A percentile compares a stretch with the other conserved stretches of the same genome.
These are phyloP conservation scores for Aegotheles bennettii DNA, from an alignment of 2,113 vertebrate species.

Conservation along the genomic window DNA sequence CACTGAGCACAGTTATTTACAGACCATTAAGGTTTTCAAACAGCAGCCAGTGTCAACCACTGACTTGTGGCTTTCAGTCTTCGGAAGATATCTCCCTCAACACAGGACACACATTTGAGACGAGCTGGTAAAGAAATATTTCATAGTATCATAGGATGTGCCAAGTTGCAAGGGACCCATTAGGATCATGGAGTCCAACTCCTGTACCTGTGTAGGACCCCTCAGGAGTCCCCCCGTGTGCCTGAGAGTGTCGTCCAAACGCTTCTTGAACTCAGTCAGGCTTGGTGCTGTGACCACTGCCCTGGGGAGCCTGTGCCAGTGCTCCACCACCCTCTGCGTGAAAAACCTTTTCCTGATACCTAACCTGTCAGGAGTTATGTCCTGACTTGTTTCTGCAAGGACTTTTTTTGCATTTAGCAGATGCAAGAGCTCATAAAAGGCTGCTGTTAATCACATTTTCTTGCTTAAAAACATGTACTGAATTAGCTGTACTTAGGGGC, in stretches of 20 bases:
- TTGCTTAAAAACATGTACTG: background rate
- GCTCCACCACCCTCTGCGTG: too few relatives aligned
- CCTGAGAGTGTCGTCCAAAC: too few relatives aligned
- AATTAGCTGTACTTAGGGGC: background rate
- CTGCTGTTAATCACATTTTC: background rate
- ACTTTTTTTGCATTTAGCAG: background rate
- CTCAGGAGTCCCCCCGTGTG: too few relatives aligned
- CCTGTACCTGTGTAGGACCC: too few relatives aligned
- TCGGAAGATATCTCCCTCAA: background rate
- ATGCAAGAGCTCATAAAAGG: background rate
- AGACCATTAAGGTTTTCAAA: background rate
- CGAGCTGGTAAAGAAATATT: background rate
- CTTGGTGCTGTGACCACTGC: too few relatives aligned
- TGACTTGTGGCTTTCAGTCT: background rate
- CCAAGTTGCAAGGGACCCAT: too few relatives aligned
- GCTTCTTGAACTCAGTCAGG: too few relatives aligned
- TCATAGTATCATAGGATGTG: too few relatives aligned
- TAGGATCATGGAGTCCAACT: too few relatives aligned
- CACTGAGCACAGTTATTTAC: background rate
- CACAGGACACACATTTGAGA: background rate
- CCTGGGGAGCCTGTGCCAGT: too few relatives aligned
- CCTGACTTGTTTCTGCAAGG: background rate
- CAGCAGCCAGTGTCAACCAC: background rate
- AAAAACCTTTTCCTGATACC: too few relatives aligned
- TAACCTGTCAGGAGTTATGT: too few relatives aligned